phyloP scores from a whole-genome alignment of 2,797 vertebrate genomes.

The Fundulus diaphanus region DNA sequence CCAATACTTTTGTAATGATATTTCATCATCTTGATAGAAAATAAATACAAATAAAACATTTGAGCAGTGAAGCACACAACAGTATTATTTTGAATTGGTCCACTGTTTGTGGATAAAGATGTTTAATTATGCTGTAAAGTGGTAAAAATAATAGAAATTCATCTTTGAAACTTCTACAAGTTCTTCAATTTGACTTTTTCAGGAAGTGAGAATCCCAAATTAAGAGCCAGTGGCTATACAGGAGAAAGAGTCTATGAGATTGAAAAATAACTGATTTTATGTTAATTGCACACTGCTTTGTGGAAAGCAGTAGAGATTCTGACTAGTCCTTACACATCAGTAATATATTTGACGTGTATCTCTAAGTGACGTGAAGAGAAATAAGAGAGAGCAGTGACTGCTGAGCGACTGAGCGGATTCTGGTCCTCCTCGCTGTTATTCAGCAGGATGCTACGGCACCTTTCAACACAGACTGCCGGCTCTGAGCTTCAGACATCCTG shows the following conservation, averaged over 20 bases:
- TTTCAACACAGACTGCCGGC: conserved; percentile 41
- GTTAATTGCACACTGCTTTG: background rate
- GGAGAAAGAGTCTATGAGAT: background rate
- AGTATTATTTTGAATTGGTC: too few species aligned
- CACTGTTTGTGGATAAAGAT: background rate
- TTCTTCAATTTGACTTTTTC: background rate
- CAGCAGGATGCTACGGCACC: conserved; percentile 42
- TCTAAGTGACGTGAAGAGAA: conserved; percentile 7
- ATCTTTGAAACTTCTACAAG: background rate
- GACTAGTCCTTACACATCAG: background rate
- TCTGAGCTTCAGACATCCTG: conserved; percentile 33
- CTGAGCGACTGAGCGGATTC: conserved; percentile 29
- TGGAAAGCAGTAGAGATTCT: background rate
- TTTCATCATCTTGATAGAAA: background rate
- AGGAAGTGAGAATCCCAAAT: background rate
- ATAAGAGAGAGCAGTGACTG: conserved; percentile 13
- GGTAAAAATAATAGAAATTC: background rate
- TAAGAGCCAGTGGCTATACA: background rate
- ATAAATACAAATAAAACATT: too few species aligned
- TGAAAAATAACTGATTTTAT: background rate
- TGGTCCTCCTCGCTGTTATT: conserved; percentile 49
- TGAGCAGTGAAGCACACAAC: too few species aligned
- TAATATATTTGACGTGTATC: background rate
- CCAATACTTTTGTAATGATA: background rate
- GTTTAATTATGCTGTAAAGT: background rate